Evolutionary conservation across 2,113 vertebrate species (phyloP).

Genomic region (Hemichromis elongatus): DNA sequence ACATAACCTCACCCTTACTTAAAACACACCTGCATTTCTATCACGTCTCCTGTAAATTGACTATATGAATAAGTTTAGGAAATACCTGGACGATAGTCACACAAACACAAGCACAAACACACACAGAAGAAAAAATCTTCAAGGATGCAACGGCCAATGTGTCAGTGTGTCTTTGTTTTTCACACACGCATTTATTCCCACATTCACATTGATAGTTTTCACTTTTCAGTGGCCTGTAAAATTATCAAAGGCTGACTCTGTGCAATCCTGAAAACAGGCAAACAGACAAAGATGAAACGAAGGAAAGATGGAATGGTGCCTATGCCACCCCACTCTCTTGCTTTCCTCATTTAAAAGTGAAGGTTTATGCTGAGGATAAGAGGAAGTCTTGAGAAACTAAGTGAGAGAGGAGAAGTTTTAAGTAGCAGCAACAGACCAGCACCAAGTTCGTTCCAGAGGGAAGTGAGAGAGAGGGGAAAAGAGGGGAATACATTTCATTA

Average conservation of each 20-base stretch:
- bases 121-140: not conserved
- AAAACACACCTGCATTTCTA: not conserved
- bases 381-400: not conserved
- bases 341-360: not conserved
- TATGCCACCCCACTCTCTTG: not conserved
- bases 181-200: not conserved
- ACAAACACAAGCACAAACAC: not conserved
- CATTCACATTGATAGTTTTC: not conserved
- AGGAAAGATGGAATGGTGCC: not conserved
- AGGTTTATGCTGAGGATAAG: conserved; percentile 35
- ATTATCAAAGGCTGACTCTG: not conserved
- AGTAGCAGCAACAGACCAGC: conserved; percentile 12
- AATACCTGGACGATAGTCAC: not conserved
- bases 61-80: not conserved
- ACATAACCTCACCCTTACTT: not conserved
- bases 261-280: not conserved
- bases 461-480: not conserved
- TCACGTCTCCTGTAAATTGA: not conserved
- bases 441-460: conserved; percentile 1
- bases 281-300: not conserved
- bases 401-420: not conserved
- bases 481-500: conserved; percentile 52
- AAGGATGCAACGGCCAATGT: not conserved
- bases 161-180: conserved; percentile 6
- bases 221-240: not conserved